Percentiles rank a stretch among this genome's conserved stretches.
These are phyloP conservation scores for Pocillopora damicornis DNA, from an alignment of 64 coral and sea anemone species.

Conservation along the genomic window DNA sequence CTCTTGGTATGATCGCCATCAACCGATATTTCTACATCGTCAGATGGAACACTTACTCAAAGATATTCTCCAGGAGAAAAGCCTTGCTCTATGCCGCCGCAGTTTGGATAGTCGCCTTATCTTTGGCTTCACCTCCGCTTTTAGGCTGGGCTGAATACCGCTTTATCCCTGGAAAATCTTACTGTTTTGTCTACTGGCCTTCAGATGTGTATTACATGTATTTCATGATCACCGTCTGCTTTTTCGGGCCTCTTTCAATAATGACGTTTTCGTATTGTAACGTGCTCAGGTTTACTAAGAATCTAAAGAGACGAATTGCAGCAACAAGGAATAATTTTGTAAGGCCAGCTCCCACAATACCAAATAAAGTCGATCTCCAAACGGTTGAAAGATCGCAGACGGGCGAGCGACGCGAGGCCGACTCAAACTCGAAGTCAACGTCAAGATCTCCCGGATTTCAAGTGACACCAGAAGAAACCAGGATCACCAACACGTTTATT, in stretches of 20 bases:
- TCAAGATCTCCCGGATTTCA: neutral
- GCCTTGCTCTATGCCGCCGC: neutral
- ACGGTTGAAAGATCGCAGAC: neutral
- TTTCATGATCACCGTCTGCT: constrained; percentile 64
- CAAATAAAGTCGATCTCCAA: neutral
- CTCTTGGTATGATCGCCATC: constrained; percentile 18
- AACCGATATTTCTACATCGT: constrained; percentile 42
- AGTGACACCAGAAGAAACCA: constrained; percentile 33
- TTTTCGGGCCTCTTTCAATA: constrained; percentile 39
- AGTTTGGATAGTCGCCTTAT: constrained; percentile 5
- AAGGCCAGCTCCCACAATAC: neutral
- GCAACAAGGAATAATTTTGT: neutral
- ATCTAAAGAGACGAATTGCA: neutral
- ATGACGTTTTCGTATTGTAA: constrained; percentile 58
- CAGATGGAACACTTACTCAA: constrained; percentile 35
- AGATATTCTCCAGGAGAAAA: neutral
- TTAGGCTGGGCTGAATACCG: constrained; percentile 27
- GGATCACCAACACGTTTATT: constrained; percentile 65
- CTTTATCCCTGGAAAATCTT: constrained; percentile 48
- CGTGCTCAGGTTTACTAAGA: constrained; percentile 52
- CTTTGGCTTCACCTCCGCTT: constrained; percentile 27
- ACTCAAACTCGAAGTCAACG: neutral
- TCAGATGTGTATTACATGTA: constrained; percentile 63
- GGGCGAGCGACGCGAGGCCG: no score
- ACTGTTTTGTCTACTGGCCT: constrained; percentile 72